Conservation (phyloP, 2,888 invertebrate species). For the Eupsilia transversa region DNA sequence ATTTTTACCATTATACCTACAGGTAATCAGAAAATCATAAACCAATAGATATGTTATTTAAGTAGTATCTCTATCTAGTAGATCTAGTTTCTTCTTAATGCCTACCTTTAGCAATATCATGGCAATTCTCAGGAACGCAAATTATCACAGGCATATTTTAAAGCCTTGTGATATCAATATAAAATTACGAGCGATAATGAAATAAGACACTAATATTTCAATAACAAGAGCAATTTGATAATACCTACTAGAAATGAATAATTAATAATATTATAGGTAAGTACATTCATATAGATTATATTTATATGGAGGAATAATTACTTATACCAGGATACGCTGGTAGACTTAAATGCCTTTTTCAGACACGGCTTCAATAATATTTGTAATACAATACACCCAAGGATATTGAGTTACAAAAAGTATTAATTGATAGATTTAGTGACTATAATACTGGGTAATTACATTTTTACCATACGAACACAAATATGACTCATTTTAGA, state of each 20-base stretch:
- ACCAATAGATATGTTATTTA: not conserved
- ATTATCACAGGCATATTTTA: conserved; percentile 12
- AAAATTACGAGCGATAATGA: conserved; percentile 47
- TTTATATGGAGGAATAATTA: conserved; percentile 2
- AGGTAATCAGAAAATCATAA: not conserved
- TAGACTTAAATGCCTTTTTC: conserved; percentile 1
- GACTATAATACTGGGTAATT: not conserved
- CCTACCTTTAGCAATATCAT: not conserved
- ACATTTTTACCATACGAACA: not conserved
- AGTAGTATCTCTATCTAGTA: too few species aligned
- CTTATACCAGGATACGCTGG: not conserved
- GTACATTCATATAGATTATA: not conserved
- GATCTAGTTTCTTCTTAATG: not conserved
- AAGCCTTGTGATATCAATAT: conserved; percentile 8
- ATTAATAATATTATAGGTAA: not conserved
- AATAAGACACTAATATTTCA: conserved; percentile 38
- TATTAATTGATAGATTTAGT: not conserved
- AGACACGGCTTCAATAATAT: not conserved
- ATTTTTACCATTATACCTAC: not conserved
- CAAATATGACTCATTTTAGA: not conserved
- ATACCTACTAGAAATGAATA: conserved; percentile 7
- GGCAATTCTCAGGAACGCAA: conserved; percentile 12
- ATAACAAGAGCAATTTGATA: conserved; percentile 9
- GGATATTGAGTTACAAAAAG: conserved; percentile 1
- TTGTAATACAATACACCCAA: conserved; percentile 6